Conservation (phyloP, 2,888 invertebrate genomes). For the Microchrysa polita region DNA sequence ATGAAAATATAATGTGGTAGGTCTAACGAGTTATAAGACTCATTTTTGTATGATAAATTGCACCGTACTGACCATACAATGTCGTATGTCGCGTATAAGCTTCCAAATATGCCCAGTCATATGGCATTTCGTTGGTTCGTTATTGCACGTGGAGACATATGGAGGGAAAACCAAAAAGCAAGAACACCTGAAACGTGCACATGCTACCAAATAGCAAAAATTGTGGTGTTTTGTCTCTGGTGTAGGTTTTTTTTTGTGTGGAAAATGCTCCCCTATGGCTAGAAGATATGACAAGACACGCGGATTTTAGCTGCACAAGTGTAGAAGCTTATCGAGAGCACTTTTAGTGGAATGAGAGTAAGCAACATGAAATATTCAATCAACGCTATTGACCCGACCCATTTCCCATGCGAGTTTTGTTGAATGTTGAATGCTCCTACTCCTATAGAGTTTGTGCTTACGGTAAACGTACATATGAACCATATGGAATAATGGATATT, state of each 20-base stretch:
- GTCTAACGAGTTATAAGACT: neutral
- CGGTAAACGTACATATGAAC: neutral
- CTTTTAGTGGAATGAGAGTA: no score
- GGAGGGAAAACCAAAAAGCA: no score
- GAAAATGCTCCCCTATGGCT: no score
- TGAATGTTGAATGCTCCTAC: neutral
- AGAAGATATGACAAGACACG: no score
- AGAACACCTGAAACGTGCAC: neutral
- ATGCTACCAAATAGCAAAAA: neutral
- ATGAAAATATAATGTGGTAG: neutral
- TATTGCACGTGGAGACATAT: no score
- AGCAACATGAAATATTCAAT: constrained; percentile 4
- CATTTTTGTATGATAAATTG: neutral
- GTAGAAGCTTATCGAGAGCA: neutral
- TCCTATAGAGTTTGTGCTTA: no score
- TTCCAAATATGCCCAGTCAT: neutral
- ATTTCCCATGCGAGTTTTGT: neutral
- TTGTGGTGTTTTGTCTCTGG: neutral
- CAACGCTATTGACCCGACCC: neutral
- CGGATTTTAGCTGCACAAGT: no score
- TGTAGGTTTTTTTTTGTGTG: neutral
- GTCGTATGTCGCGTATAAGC: neutral
- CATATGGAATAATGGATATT: neutral
- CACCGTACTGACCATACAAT: neutral
- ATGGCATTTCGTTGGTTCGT: no score